Base-by-base conservation (phyloP, 2,888 invertebrate genomes). In the Conchocele bisecta region DNA sequence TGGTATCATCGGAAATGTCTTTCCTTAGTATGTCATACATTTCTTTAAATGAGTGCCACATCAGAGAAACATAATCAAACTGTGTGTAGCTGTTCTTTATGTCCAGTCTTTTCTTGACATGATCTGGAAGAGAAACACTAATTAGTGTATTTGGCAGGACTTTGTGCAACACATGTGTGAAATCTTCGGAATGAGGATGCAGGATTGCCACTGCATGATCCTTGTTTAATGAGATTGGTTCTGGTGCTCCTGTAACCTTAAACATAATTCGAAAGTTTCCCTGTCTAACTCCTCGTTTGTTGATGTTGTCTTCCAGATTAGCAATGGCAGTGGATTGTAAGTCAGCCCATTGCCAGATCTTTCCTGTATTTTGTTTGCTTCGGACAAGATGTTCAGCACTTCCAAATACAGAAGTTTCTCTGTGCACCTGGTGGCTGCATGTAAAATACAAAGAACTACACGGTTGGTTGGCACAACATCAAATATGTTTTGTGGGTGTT, bases 331-430 rank as follows among this genome's bases (percentile, higher is more conserved):
- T 22, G 13, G 26, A 24, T 24, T 15, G 3, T n/a, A 17, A 35
- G 26, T 15, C 13, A 15, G 33, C 53, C 15, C 53, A 33, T 9
- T 53, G 20, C 4, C 37, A 22, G 5, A 35, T 33, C 53, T 17
- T 17, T 33, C 53, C 26, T 53, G 33, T n/a, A 33, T 3, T 17
- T 35, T 35, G n/a, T 35, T 33, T 11, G 53, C 53, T 13, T 53
- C 24, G 24, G 53, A 35, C 3, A 53, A 31, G 6, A 53, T 35
- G 15, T 53, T 37, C n/a, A 6, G 3, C 20, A 53, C 53, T 20
- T 53, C 53, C 6, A 53, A 17, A 53, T 13, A 20, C 5, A 33
- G 20, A 53, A 35, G 37, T 53, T 53, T 53, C 20, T 53, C 53
- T 4, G 9, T 20, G n/a, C 15, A 33, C 17, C 53, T 33, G 3